These are phyloP conservation scores for Pelecanus crispus DNA, from an alignment of 2,113 vertebrate species.

Conservation along the genomic window DNA sequence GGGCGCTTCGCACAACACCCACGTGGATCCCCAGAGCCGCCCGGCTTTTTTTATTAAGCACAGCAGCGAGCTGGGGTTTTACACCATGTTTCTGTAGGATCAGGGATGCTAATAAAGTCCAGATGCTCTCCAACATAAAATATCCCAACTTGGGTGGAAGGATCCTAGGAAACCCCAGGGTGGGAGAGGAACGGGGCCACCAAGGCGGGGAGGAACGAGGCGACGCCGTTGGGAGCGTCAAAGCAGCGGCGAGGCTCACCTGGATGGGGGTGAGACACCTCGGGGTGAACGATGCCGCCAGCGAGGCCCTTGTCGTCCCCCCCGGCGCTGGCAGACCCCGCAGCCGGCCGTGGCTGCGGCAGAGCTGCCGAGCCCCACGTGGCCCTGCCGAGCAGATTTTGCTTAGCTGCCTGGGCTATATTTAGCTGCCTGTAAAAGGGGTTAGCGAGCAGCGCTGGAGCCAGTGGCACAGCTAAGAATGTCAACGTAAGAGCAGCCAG, in stretches of 20 bases:
- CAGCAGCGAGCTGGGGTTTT: neutral
- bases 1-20: neutral
- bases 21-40: accelerated
- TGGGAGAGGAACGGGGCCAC: accelerated
- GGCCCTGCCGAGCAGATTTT: conserved; percentile 44
- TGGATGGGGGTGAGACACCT: accelerated
- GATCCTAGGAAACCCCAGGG: accelerated
- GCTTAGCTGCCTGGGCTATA: conserved; percentile 60
- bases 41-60: accelerated
- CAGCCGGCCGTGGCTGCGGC: neutral
- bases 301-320: accelerated
- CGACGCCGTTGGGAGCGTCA: accelerated
- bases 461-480: conserved; percentile 57
- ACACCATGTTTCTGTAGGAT: neutral
- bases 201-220: accelerated
- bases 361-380: neutral
- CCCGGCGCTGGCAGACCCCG: neutral
- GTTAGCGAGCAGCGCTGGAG: conserved; percentile 47
- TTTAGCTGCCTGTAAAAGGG: conserved; percentile 62
- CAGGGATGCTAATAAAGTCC: neutral
- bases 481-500: conserved; percentile 56
- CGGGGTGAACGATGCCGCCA: neutral
- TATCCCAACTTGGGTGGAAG: accelerated
- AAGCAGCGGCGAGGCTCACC: accelerated
- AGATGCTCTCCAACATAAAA: neutral